Conservation (phyloP, 2,797 vertebrate species). For the Gymnodraco acuticeps region DNA sequence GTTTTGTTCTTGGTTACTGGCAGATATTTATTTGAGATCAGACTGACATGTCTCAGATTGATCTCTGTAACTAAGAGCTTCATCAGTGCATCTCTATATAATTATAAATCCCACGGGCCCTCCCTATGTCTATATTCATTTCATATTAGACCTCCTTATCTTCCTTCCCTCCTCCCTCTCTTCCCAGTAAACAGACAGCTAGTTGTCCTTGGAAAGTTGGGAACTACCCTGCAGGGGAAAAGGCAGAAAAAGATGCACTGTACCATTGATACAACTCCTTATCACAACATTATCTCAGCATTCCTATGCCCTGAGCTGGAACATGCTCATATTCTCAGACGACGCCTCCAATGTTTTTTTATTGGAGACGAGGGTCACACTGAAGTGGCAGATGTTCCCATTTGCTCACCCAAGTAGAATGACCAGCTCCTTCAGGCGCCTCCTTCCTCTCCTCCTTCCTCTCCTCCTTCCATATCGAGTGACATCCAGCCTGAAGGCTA, state of each 20-base stretch:
- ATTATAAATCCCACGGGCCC: not conserved
- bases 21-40: constrained; percentile 11
- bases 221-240: constrained; percentile 48
- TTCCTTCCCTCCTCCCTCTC: constrained; percentile 17
- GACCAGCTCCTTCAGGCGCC: constrained; percentile 75
- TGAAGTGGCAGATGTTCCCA: constrained; percentile 79
- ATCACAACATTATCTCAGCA: constrained; percentile 83
- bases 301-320: constrained; percentile 84
- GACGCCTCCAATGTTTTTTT: constrained; percentile 68
- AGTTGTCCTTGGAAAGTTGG: constrained; percentile 61
- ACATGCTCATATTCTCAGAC: constrained; percentile 77
- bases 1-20: not conserved
- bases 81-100: constrained; percentile 2
- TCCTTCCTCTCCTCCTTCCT: constrained; percentile 63
- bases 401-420: constrained; percentile 82
- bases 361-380: constrained; percentile 69
- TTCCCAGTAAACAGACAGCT: constrained; percentile 12
- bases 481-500: constrained; percentile 61
- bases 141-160: constrained; percentile 12
- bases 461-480: constrained; percentile 71
- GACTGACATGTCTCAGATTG: not conserved
- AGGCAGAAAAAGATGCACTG: constrained; percentile 51
- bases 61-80: constrained; percentile 4
- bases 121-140: not conserved
- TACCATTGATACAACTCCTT: constrained; percentile 70